phyloP scores from a whole-genome alignment of 2,113 vertebrate species.

The Argyrosomus japonicus region DNA sequence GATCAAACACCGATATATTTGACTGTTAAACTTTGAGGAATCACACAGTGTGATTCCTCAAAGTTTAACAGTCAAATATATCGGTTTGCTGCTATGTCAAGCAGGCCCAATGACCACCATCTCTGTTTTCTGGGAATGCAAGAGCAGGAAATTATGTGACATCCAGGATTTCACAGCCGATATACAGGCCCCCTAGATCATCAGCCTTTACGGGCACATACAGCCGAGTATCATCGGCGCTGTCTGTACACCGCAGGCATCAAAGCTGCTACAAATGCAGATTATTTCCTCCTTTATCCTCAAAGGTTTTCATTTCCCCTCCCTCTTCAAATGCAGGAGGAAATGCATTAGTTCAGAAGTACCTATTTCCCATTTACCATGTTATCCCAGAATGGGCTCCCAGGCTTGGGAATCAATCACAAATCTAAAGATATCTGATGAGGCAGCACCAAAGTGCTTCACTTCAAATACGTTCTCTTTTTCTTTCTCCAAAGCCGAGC shows the following conservation, averaged over 20 bases:
- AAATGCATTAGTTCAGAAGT: slow-evolving; percentile 29
- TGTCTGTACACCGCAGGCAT: background rate
- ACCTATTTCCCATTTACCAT: slow-evolving; percentile 33
- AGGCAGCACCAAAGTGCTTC: slow-evolving; percentile 38
- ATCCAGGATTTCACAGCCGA: too few relatives aligned
- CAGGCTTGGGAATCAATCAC: slow-evolving; percentile 29
- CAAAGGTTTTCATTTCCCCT: slow-evolving; percentile 19
- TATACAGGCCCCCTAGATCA: too few relatives aligned
- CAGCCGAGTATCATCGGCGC: too few relatives aligned
- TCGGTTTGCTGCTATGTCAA: too few relatives aligned
- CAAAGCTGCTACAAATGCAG: slow-evolving; percentile 21
- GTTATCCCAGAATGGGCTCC: slow-evolving; percentile 21
- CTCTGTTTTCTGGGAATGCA: too few relatives aligned
- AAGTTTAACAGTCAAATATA: too few relatives aligned
- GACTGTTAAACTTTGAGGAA: too few relatives aligned
- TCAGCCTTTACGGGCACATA: too few relatives aligned
- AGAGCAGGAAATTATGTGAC: too few relatives aligned
- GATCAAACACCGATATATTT: too few relatives aligned
- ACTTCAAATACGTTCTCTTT: slow-evolving; percentile 33
- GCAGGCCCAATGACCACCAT: too few relatives aligned
- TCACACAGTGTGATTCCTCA: too few relatives aligned
- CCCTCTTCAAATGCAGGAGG: slow-evolving; percentile 36
- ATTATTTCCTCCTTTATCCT: slow-evolving; percentile 42
- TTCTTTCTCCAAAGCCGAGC: slow-evolving; percentile 28
- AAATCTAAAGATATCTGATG: slow-evolving; percentile 52